Evolutionary conservation across 1,140 invertebrate species (phyloP).

Genomic region (Diorhabda carinulata): DNA sequence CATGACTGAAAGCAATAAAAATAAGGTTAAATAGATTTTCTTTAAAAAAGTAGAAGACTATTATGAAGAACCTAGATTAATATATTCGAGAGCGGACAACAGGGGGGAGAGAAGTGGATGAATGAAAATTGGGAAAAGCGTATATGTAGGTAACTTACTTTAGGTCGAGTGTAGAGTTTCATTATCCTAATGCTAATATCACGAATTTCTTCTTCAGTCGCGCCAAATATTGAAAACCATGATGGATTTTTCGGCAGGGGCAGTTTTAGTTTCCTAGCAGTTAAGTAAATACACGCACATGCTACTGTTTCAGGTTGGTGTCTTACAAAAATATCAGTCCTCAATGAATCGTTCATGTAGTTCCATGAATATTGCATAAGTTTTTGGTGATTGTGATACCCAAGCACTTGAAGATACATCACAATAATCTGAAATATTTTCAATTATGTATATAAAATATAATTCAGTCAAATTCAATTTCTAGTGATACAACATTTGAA

Average conservation of each 20-base stretch:
- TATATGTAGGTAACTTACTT: conserved; percentile 54
- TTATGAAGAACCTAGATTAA: no score
- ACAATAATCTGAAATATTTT: conserved; percentile 71
- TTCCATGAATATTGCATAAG: conserved; percentile 96
- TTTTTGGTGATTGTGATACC: conserved; percentile 77
- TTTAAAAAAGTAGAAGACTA: no score
- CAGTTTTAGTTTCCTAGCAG: conserved; percentile 80
- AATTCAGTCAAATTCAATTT: no score
- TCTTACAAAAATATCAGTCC: conserved; percentile 94
- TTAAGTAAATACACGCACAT: conserved; percentile 96
- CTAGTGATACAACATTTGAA: no score
- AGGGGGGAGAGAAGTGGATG: no score
- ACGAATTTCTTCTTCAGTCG: conserved; percentile 75
- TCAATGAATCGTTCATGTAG: conserved; percentile 98
- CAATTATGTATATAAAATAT: neutral
- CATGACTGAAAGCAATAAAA: no score
- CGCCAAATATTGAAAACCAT: conserved; percentile 87
- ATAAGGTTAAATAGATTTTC: no score
- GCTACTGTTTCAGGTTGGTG: conserved; percentile 97
- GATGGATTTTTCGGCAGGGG: conserved; percentile 80
- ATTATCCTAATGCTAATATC: conserved; percentile 83
- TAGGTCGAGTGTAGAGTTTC: conserved; percentile 75
- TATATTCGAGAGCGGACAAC: no score
- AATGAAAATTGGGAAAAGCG: no score
- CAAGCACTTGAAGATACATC: conserved; percentile 87